phyloP scores from a whole-genome alignment of 2,797 vertebrate species.

The Peromyscus eremicus region DNA sequence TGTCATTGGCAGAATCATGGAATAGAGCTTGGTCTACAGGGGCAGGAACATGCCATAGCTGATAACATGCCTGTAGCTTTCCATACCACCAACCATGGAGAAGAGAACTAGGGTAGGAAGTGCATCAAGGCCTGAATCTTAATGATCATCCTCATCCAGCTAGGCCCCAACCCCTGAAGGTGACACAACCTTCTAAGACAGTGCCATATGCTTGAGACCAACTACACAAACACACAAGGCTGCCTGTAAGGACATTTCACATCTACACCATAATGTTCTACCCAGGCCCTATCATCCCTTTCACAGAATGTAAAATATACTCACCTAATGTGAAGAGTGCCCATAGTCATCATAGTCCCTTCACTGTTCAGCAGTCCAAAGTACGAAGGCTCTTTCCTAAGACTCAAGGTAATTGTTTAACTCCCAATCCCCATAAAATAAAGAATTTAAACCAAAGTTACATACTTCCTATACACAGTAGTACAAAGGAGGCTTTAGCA shows the following conservation, averaged over 20 bases:
- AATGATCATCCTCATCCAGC: neutral
- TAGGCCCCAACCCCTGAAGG: neutral
- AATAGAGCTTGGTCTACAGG: neutral
- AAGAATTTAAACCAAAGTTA: neutral
- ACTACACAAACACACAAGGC: neutral
- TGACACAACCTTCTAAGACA: neutral
- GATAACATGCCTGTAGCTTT: neutral
- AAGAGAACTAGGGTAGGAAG: neutral
- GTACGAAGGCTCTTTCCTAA: no score
- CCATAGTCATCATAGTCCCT: neutral
- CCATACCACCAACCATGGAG: no score
- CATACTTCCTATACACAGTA: neutral
- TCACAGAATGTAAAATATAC: neutral
- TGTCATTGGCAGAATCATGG: no score
- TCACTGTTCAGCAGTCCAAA: neutral
- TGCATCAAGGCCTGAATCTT: neutral
- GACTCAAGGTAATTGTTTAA: neutral
- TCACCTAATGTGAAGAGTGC: neutral
- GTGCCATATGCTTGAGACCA: neutral
- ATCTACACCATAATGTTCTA: neutral
- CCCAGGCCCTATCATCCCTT: neutral
- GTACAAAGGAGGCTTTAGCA: neutral
- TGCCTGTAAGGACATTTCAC: neutral
- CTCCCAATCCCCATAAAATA: neutral
- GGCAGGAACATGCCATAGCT: neutral